These are phyloP conservation scores for Phania funesta DNA, from an alignment of 2,888 invertebrate genomes.

Conservation along the genomic window DNA sequence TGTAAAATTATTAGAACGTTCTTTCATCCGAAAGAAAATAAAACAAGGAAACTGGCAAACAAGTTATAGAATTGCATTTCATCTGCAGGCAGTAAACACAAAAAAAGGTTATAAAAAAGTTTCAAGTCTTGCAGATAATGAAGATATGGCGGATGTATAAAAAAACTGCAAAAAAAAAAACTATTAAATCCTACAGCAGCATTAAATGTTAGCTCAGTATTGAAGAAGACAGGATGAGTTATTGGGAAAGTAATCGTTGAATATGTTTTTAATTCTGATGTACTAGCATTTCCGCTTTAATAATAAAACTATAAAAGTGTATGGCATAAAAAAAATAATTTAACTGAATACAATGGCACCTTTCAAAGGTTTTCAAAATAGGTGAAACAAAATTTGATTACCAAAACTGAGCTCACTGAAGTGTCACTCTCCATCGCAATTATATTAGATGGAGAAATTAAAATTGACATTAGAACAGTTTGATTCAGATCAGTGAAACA, in stretches of 20 bases:
- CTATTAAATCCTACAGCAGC: slow-evolving; percentile 32
- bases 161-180: slow-evolving; percentile 11
- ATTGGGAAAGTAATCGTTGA: slow-evolving; percentile 30
- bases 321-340: not conserved
- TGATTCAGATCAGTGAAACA: too few species aligned
- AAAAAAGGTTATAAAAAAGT: not conserved
- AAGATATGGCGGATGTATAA: slow-evolving; percentile 54
- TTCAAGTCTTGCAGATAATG: slow-evolving; percentile 43
- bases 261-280: slow-evolving; percentile 15
- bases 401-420: too few species aligned
- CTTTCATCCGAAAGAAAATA: slow-evolving; percentile 9
- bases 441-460: too few species aligned
- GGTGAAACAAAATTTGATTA: too few species aligned
- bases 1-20: slow-evolving; percentile 43
- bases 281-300: slow-evolving; percentile 38
- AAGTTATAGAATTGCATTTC: slow-evolving; percentile 56
- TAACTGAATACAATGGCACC: too few species aligned
- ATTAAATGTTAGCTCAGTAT: slow-evolving; percentile 23
- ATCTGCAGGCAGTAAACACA: slow-evolving; percentile 36
- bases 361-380: too few species aligned
- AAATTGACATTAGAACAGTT: too few species aligned
- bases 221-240: slow-evolving; percentile 33
- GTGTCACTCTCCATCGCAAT: too few species aligned
- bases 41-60: slow-evolving; percentile 46
- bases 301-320: not conserved